Percentiles rank a stretch among this genome's conserved stretches.
Conservation (phyloP, 2,888 invertebrate species). For the Aspidiotus rigidus region DNA sequence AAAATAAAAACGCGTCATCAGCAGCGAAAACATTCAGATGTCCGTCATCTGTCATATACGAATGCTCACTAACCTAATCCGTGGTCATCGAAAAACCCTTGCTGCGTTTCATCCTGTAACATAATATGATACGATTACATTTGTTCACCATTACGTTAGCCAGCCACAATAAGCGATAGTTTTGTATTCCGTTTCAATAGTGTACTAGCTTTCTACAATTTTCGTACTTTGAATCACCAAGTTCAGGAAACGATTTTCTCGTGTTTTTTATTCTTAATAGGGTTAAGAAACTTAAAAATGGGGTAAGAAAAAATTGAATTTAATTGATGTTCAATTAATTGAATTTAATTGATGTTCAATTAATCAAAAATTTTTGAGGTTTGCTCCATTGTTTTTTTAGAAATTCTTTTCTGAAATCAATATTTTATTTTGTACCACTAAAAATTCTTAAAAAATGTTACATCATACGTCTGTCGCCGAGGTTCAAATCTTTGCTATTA, state of each 20-base stretch:
- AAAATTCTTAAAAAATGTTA: no score
- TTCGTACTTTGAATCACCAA: no score
- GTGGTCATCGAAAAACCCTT: conserved; percentile 99
- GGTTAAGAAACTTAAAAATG: no score
- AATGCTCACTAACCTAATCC: conserved; percentile 68
- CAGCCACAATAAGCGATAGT: no score
- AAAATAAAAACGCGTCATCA: not conserved
- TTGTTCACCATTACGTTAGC: not conserved
- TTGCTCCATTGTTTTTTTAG: not conserved
- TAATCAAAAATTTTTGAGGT: no score
- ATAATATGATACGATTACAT: conserved; percentile 4
- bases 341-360: not conserved
- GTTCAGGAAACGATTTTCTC: no score
- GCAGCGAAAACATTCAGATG: not conserved
- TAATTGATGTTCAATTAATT: not conserved
- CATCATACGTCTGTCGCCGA: no score
- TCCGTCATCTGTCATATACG: no score
- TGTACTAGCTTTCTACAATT: no score
- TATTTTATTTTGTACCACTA: not conserved
- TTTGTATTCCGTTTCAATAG: no score
- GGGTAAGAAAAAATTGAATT: not conserved
- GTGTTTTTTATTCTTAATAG: no score
- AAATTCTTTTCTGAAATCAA: not conserved
- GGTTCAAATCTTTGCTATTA: no score
- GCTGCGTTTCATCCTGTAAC: conserved; percentile 97